Percentiles rank a stretch among this genome's conserved stretches.
phyloP scores from a whole-genome alignment of 2,797 vertebrate species.

The Lepilemur ruficaudatus region DNA sequence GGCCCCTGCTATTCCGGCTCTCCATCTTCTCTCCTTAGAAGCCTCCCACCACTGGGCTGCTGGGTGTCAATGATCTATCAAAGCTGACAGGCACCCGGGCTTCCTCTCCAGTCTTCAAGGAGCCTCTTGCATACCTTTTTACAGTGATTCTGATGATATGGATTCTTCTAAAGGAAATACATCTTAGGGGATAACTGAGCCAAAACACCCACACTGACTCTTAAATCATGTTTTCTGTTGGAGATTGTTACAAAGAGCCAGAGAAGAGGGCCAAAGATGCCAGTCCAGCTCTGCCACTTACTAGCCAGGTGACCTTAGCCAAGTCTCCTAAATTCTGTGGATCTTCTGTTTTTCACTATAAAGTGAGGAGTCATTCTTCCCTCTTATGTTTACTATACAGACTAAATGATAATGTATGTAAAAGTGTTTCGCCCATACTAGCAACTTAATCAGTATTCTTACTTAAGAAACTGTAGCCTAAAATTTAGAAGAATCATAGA shows the following conservation, averaged over 20 bases:
- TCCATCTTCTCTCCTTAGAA: neutral
- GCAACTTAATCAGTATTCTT: neutral
- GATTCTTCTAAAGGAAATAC: neutral
- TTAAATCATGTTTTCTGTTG: neutral
- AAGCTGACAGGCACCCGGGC: fast-evolving
- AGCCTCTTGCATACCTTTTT: neutral
- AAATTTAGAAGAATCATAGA: neutral
- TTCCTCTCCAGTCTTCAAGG: neutral
- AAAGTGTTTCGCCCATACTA: neutral
- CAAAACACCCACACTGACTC: neutral
- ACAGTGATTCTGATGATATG: neutral
- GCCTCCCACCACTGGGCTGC: neutral
- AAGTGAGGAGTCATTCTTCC: neutral
- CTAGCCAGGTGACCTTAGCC: neutral
- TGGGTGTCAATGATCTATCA: conserved; percentile 74
- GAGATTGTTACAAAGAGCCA: neutral
- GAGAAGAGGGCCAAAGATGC: neutral
- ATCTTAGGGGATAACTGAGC: neutral
- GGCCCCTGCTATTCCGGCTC: neutral
- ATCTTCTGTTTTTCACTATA: neutral
- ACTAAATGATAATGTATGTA: neutral
- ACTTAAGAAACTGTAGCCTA: neutral
- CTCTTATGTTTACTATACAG: neutral
- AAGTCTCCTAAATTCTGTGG: neutral
- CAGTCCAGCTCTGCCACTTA: neutral